A percentile compares a stretch with the other conserved stretches of the same genome.
Conservation (phyloP, 2,113 vertebrate genomes). For the Cricetomys ansorgei region DNA sequence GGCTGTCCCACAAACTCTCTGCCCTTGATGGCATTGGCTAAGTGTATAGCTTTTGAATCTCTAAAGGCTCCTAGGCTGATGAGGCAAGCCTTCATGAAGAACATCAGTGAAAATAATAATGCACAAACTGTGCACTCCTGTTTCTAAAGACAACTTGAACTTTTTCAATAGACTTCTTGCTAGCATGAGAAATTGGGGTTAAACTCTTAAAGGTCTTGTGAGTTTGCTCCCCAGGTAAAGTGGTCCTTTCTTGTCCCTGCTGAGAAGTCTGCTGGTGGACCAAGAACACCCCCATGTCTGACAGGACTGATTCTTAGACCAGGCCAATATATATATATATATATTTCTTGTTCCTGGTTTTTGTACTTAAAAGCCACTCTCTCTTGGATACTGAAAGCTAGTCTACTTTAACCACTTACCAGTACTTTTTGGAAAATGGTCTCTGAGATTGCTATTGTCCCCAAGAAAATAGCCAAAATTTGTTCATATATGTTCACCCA, state of each 20-base stretch:
- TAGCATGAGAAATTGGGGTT: neutral
- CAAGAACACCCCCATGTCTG: neutral
- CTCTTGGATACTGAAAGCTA: neutral
- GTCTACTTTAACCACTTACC: slow-evolving; percentile 31
- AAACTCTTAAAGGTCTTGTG: neutral
- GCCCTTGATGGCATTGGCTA: neutral
- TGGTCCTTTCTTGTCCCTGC: neutral
- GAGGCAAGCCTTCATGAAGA: slow-evolving; percentile 36
- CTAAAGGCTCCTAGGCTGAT: neutral
- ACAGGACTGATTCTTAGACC: neutral
- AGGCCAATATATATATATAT: neutral
- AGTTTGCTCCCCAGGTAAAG: neutral
- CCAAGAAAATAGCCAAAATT: slow-evolving; percentile 42
- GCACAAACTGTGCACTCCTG: neutral
- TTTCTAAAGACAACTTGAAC: neutral
- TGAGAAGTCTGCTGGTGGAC: neutral
- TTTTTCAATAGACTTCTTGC: neutral
- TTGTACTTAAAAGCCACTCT: slow-evolving; percentile 42
- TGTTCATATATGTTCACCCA: slow-evolving; percentile 40
- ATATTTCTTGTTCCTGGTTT: neutral
- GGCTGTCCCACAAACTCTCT: neutral
- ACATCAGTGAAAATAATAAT: neutral
- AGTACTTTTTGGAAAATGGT: slow-evolving; percentile 35
- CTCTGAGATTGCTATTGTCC: slow-evolving; percentile 46
- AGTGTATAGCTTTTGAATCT: slow-evolving; percentile 21